Conservation (phyloP, 1,140 invertebrate genomes). For the Sycophaga agraensis region DNA sequence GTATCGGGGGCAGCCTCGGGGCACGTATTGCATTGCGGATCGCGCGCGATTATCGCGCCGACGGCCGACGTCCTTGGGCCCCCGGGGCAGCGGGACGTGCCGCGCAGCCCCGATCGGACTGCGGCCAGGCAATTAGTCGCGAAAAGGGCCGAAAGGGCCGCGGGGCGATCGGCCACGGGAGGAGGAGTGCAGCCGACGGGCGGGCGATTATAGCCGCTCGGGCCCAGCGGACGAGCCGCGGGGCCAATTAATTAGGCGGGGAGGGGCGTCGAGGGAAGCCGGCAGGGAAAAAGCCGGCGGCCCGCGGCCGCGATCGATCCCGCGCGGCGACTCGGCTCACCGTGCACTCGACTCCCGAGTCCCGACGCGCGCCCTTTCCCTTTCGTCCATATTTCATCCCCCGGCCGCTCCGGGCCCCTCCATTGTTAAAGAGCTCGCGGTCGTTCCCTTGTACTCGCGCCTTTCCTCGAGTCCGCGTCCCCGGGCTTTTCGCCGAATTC, state of each 20-base stretch:
- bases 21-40: slow-evolving; percentile 23
- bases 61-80: neutral
- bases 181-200: no score
- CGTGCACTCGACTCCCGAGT: slow-evolving; percentile 46
- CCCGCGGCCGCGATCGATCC: slow-evolving; percentile 52
- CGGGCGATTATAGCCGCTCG: neutral
- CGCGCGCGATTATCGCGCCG: slow-evolving; percentile 6
- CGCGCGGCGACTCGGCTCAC: slow-evolving; percentile 53
- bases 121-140: neutral
- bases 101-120: neutral
- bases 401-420: no score
- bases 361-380: slow-evolving; percentile 38
- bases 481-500: no score
- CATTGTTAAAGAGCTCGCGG: no score
- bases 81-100: neutral
- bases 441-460: no score
- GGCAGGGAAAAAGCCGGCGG: slow-evolving; percentile 33
- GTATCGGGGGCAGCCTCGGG: neutral
- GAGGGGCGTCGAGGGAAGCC: slow-evolving; percentile 23
- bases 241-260: neutral
- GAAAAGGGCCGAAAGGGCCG: neutral
- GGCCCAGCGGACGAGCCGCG: neutral
- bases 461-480: neutral
- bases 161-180: neutral
- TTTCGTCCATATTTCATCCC: neutral